phyloP scores from a whole-genome alignment of 1,140 invertebrate species.

The Drosophila pruinosa region DNA sequence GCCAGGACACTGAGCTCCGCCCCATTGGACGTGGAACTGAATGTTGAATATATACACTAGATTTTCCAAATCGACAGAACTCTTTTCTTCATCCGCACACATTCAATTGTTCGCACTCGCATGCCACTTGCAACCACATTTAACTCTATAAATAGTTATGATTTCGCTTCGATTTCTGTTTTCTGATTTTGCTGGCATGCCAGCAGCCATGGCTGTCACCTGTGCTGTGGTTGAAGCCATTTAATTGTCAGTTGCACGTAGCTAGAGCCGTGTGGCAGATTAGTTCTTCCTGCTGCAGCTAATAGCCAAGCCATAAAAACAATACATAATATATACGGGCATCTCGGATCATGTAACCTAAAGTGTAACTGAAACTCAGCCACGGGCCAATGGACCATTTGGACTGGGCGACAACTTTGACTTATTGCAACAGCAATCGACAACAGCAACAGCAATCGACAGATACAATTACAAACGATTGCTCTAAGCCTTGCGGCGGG shows the following conservation, averaged over 20 bases:
- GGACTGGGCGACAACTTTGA: constrained; percentile 56
- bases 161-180: constrained; percentile 13
- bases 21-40: no score
- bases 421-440: constrained; percentile 56
- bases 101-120: no score
- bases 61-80: no score
- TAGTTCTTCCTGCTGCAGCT: constrained; percentile 41
- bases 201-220: constrained; percentile 24
- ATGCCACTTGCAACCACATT: constrained; percentile 30
- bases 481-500: constrained; percentile 51
- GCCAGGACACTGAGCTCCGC: constrained; percentile 33
- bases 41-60: not conserved
- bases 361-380: constrained; percentile 43
- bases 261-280: not conserved
- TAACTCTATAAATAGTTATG: constrained; percentile 37
- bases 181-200: no score
- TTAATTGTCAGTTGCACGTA: constrained; percentile 45
- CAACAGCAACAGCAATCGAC: constrained; percentile 26
- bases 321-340: not conserved
- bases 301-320: constrained; percentile 74
- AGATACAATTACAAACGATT: constrained; percentile 79
- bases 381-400: constrained; percentile 15
- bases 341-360: constrained; percentile 43
- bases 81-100: no score
- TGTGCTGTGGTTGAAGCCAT: constrained; percentile 60